Evolutionary conservation across 2,113 vertebrate species (phyloP).

Genomic region (Lathamus discolor): DNA sequence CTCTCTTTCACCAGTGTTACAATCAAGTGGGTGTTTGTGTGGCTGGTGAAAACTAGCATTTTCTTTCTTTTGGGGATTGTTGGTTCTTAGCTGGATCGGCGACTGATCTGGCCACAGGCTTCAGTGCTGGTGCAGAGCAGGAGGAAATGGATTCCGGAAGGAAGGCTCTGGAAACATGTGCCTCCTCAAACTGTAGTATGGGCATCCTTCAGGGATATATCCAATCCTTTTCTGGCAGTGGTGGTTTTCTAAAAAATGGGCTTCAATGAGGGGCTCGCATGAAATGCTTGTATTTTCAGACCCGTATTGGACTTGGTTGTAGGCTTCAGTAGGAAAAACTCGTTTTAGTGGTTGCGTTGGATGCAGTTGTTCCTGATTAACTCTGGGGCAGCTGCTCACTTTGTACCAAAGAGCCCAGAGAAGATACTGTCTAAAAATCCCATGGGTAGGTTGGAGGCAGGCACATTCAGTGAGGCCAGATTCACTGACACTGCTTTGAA

Average conservation of each 20-base stretch:
- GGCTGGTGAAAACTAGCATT: not conserved
- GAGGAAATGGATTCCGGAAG: not conserved
- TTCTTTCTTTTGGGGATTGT: not conserved
- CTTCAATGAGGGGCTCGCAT: not conserved
- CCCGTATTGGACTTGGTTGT: not conserved
- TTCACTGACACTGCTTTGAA: not conserved
- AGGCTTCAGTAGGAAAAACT: not conserved
- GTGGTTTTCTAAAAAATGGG: accelerated
- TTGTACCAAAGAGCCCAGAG: not conserved
- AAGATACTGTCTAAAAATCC: not conserved
- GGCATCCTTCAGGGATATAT: not conserved
- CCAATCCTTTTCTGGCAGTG: not conserved
- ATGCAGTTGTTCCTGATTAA: not conserved
- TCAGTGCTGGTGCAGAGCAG: not conserved
- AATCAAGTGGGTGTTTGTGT: not conserved
- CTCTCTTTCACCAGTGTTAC: accelerated
- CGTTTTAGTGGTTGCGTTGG: not conserved
- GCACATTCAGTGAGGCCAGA: not conserved
- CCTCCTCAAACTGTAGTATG: not conserved
- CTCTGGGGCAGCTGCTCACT: not conserved
- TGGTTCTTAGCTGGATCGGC: not conserved
- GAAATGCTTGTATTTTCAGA: not conserved
- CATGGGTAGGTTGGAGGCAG: not conserved
- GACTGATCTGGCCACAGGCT: not conserved
- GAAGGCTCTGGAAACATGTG: not conserved